These are phyloP conservation scores for Zoanthus gigantus DNA, from an alignment of 92 coral and sea anemone species.

Conservation along the genomic window DNA sequence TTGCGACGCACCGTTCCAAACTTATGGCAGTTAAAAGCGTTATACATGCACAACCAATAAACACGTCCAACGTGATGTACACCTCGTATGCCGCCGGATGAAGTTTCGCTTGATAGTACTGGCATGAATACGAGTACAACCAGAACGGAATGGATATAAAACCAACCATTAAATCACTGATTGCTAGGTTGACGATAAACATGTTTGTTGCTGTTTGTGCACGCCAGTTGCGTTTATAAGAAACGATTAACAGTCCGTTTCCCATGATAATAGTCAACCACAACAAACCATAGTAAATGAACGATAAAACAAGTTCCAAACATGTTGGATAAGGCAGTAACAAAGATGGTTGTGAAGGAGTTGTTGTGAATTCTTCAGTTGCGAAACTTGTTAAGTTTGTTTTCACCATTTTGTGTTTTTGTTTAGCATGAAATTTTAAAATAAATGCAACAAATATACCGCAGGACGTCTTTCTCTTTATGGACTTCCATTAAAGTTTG, in stretches of 20 bases:
- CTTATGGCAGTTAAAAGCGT: slow-evolving; percentile 89
- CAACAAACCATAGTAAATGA: slow-evolving; percentile 63
- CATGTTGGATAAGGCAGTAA: neutral
- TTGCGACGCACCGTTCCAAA: slow-evolving; percentile 87
- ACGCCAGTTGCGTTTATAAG: slow-evolving; percentile 78
- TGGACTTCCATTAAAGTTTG: too few relatives aligned
- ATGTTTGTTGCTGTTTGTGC: slow-evolving; percentile 81
- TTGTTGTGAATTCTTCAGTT: neutral
- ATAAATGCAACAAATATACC: neutral
- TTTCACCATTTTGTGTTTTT: neutral
- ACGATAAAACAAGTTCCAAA: slow-evolving; percentile 44
- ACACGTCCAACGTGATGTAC: slow-evolving; percentile 88
- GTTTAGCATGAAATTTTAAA: neutral
- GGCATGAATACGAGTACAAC: slow-evolving; percentile 74
- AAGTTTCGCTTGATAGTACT: slow-evolving; percentile 35
- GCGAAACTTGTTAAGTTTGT: neutral
- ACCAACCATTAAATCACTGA: slow-evolving; percentile 83
- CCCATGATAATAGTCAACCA: slow-evolving; percentile 71
- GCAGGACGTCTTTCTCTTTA: neutral
- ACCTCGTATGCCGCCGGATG: slow-evolving; percentile 68
- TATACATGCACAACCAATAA: slow-evolving; percentile 92
- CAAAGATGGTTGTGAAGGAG: neutral
- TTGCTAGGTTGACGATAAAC: slow-evolving; percentile 83
- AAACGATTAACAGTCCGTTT: slow-evolving; percentile 76
- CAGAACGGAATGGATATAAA: slow-evolving; percentile 86